Conservation (phyloP, 2,888 invertebrate species). For the Erebia palarica region DNA sequence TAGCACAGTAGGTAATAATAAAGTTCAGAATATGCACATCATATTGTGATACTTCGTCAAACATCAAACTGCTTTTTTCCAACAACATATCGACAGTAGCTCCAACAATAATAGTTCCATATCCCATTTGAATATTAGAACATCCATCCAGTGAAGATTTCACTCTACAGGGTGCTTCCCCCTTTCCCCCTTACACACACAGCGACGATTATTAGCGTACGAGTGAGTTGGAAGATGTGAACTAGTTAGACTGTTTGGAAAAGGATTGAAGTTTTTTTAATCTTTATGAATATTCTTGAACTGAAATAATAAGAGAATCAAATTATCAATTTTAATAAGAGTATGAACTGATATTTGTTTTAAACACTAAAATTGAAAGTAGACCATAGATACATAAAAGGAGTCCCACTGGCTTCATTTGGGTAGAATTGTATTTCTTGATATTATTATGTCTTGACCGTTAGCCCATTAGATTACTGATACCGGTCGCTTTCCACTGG, state of each 20-base stretch:
- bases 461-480: too few relatives aligned
- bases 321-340: neutral
- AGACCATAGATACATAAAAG: neutral
- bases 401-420: too few relatives aligned
- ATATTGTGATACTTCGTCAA: constrained; percentile 35
- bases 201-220: constrained; percentile 27
- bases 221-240: constrained; percentile 25
- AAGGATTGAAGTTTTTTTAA: constrained; percentile 22
- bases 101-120: constrained; percentile 83
- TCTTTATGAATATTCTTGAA: constrained; percentile 16
- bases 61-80: constrained; percentile 57
- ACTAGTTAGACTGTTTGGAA: constrained; percentile 35
- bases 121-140: constrained; percentile 83
- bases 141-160: constrained; percentile 81
- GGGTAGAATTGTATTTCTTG: too few relatives aligned
- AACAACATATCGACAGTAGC: constrained; percentile 77
- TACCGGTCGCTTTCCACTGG: too few relatives aligned
- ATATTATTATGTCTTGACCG: too few relatives aligned
- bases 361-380: neutral
- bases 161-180: constrained; percentile 55
- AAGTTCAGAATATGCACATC: neutral
- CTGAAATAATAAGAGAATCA: neutral
- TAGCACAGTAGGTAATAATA: too few relatives aligned
- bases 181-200: constrained; percentile 45
- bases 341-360: neutral